phyloP scores from a whole-genome alignment of 2,888 invertebrate species.

The Orchestes rusci region DNA sequence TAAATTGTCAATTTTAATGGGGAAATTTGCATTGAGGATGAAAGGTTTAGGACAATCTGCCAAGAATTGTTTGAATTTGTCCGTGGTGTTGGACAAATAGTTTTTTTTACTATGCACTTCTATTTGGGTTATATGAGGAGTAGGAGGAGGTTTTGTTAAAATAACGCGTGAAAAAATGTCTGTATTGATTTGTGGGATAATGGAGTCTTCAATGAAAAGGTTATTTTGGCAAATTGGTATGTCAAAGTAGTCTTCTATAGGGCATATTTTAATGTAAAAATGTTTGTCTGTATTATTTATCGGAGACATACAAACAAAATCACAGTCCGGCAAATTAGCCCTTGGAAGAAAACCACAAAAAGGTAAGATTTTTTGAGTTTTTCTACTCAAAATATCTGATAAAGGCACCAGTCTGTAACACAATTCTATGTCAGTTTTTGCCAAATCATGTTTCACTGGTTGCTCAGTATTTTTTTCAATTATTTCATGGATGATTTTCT shows the following conservation, averaged over 20 bases:
- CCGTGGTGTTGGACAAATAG: conserved; percentile 38
- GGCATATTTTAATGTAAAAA: conserved; percentile 34
- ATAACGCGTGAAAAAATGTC: conserved; percentile 52
- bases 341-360: no score
- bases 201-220: conserved; percentile 48
- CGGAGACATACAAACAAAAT: conserved; percentile 27
- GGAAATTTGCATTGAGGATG: conserved; percentile 48
- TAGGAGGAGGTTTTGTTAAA: conserved; percentile 40
- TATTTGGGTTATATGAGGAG: conserved; percentile 49
- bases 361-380: no score
- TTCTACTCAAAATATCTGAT: no score
- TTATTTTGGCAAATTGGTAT: conserved; percentile 14
- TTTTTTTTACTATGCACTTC: conserved; percentile 34
- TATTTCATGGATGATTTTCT: no score
- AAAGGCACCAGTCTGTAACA: conserved; percentile 23
- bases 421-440: not conserved
- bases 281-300: conserved; percentile 28
- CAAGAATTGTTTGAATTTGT: conserved; percentile 49
- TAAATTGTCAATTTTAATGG: conserved; percentile 43
- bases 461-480: no score
- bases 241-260: conserved; percentile 35
- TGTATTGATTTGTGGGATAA: conserved; percentile 50
- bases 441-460: not conserved
- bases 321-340: no score
- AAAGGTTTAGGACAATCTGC: conserved; percentile 48